Percentiles rank a stretch among this genome's conserved stretches.
phyloP scores from a whole-genome alignment of 2,113 vertebrate species.

The Ascaphus truei region DNA sequence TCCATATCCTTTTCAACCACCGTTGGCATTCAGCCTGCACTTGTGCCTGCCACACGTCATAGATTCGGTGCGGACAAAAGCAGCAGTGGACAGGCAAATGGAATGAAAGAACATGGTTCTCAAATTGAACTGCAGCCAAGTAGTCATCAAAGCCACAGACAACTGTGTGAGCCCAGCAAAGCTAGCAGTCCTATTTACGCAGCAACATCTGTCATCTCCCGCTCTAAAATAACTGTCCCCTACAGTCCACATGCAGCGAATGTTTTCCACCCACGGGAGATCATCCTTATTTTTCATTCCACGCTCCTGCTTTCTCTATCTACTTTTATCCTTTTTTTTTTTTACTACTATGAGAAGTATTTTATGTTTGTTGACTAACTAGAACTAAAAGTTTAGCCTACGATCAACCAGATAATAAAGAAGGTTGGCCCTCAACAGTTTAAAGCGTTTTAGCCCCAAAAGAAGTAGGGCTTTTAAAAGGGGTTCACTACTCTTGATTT shows the following conservation, averaged over 20 bases:
- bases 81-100: not conserved
- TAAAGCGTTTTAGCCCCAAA: too few species aligned
- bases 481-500: too few species aligned
- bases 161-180: not conserved
- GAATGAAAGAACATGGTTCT: not conserved
- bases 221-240: not conserved
- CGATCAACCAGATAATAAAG: too few species aligned
- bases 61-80: not conserved
- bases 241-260: not conserved
- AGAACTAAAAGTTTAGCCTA: too few species aligned
- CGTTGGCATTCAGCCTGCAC: not conserved
- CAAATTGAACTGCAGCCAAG: not conserved
- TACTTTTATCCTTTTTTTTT: too few species aligned
- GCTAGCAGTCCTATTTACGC: slow-evolving; percentile 9
- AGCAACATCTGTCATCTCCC: slow-evolving; percentile 9
- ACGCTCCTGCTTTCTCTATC: too few species aligned
- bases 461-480: too few species aligned
- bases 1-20: not conserved
- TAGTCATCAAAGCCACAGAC: slow-evolving; percentile 2
- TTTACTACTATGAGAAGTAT: too few species aligned
- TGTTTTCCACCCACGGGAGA: too few species aligned
- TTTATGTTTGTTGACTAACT: too few species aligned
- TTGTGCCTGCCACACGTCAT: not conserved
- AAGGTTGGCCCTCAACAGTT: too few species aligned
- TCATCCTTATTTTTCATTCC: too few species aligned